Evolutionary conservation across 2,888 invertebrate genomes (phyloP).

Genomic region (Caenorhabditis angaria): DNA sequence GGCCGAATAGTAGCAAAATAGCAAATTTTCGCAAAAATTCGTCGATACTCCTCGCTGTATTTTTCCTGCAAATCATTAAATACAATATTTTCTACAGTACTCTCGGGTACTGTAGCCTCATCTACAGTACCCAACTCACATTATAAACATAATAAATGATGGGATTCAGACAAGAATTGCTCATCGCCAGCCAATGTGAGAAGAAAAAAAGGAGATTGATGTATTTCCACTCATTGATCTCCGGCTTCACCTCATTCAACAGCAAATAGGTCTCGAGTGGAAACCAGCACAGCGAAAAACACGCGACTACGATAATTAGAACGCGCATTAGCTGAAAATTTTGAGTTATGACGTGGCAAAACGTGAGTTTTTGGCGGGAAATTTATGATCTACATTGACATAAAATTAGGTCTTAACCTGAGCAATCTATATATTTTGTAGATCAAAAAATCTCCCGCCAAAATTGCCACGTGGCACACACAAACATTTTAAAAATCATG

Average conservation of each 20-base stretch:
- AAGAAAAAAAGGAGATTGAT: conserved; percentile 88
- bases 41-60: conserved; percentile 40
- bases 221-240: conserved; percentile 77
- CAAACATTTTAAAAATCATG: too few species aligned
- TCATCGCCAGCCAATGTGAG: conserved; percentile 83
- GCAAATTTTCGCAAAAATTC: neutral
- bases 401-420: too few species aligned
- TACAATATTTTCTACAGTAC: neutral
- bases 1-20: neutral
- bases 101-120: neutral
- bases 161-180: conserved; percentile 88
- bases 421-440: too few species aligned
- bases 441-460: too few species aligned
- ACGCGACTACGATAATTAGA: conserved; percentile 73
- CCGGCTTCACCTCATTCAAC: conserved; percentile 63
- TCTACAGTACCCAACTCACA: conserved; percentile 76
- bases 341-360: too few species aligned
- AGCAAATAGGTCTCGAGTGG: conserved; percentile 75
- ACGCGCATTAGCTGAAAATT: conserved; percentile 70
- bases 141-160: conserved; percentile 90
- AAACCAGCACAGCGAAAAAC: conserved; percentile 75
- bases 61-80: conserved; percentile 23
- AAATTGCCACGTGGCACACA: too few species aligned
- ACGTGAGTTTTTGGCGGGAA: neutral
- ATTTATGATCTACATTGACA: neutral